Evolutionary conservation across 1,140 invertebrate genomes (phyloP).

Genomic region (Orchesella cincta): DNA sequence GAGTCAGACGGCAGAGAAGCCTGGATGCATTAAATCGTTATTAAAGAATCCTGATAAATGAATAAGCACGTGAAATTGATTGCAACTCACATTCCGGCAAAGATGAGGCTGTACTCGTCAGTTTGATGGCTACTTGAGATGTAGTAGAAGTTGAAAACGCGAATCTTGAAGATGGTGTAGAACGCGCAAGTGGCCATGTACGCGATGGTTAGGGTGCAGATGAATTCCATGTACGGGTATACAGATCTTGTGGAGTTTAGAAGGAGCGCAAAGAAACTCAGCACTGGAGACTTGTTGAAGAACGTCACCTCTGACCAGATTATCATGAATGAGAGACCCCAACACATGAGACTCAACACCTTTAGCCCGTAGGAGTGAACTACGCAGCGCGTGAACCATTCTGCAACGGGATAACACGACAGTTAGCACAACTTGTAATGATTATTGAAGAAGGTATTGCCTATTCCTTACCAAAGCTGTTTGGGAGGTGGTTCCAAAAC

Average conservation of each 20-base stretch:
- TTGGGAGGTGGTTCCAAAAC: background rate
- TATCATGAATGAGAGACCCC: constrained; percentile 80
- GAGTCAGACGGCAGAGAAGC: constrained; percentile 95
- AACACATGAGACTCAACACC: constrained; percentile 70
- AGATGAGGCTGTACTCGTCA: constrained; percentile 97
- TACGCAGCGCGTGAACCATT: constrained; percentile 95
- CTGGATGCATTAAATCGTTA: constrained; percentile 58
- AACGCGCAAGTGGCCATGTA: constrained; percentile 86
- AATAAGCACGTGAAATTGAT: background rate
- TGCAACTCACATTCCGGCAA: constrained; percentile 78
- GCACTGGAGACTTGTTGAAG: constrained; percentile 84
- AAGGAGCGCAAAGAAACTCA: constrained; percentile 94
- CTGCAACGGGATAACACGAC: constrained; percentile 60
- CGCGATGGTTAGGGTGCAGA: constrained; percentile 46
- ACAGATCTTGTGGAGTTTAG: constrained; percentile 78
- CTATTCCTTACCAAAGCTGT: constrained; percentile 6
- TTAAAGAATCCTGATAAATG: constrained; percentile 20
- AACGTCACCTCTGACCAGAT: constrained; percentile 99
- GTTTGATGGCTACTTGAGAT: constrained; percentile 96
- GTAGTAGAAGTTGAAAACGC: constrained; percentile 95
- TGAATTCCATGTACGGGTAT: constrained; percentile 85
- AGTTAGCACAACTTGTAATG: constrained; percentile 1
- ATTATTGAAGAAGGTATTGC: too few species aligned
- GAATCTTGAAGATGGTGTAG: constrained; percentile 94
- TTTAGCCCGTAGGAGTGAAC: constrained; percentile 74